Evolutionary conservation across 2,888 invertebrate species (phyloP).

Genomic region (Incurvaria masculella): DNA sequence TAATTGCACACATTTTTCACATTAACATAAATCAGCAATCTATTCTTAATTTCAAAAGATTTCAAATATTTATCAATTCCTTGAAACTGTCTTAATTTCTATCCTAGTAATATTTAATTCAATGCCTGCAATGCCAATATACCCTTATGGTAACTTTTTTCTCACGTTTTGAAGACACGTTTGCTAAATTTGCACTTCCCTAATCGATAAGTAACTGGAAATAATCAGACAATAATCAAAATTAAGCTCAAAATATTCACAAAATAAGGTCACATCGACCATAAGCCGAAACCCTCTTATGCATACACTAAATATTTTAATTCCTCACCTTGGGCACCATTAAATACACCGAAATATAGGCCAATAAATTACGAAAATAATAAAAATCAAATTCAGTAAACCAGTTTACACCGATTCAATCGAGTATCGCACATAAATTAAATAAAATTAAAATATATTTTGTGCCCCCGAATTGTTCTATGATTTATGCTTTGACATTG

Average conservation of each 20-base stretch:
- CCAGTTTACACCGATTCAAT: conserved; percentile 28
- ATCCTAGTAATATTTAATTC: too few relatives aligned
- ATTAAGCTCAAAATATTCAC: neutral
- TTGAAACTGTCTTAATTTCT: too few relatives aligned
- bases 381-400: conserved; percentile 28
- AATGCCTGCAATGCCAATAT: too few relatives aligned
- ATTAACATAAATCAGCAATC: too few relatives aligned
- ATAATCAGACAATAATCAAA: neutral
- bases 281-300: neutral
- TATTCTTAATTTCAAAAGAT: too few relatives aligned
- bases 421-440: conserved; percentile 16
- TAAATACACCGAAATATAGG: conserved; percentile 23
- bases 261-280: neutral
- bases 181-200: neutral
- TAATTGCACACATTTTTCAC: too few relatives aligned
- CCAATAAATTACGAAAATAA: conserved; percentile 46
- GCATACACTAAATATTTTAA: neutral
- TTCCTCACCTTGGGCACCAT: conserved; percentile 4
- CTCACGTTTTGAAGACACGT: neutral
- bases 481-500: conserved; percentile 45
- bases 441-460: conserved; percentile 16
- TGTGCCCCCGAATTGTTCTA: conserved; percentile 46
- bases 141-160: too few relatives aligned
- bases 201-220: neutral
- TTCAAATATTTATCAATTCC: too few relatives aligned